Evolutionary conservation across 2,888 invertebrate genomes (phyloP).

Genomic region (Drosophila affinis): DNA sequence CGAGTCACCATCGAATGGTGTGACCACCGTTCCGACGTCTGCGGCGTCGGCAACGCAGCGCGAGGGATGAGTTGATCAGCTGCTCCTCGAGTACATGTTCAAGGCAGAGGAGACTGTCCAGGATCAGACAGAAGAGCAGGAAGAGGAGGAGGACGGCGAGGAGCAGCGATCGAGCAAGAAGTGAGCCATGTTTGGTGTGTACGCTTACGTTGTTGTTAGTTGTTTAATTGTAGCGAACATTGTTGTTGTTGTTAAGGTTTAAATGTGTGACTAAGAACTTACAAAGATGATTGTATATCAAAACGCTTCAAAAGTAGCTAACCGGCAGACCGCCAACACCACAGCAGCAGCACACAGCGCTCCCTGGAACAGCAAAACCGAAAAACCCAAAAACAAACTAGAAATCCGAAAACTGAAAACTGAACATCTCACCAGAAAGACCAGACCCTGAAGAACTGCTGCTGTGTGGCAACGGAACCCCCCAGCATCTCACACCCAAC

Average conservation of each 20-base stretch:
- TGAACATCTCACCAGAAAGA: conserved; percentile 5
- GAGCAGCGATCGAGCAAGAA: conserved; percentile 36
- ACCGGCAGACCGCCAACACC: conserved; percentile 40
- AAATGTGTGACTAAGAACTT: conserved; percentile 65
- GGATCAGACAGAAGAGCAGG: conserved; percentile 38
- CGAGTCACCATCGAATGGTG: conserved; percentile 72
- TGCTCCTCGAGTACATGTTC: conserved; percentile 79
- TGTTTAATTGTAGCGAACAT: conserved; percentile 80
- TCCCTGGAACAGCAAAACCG: conserved; percentile 24
- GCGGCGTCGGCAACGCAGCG: conserved; percentile 50
- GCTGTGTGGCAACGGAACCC: conserved; percentile 3
- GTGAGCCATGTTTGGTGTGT: conserved; percentile 60
- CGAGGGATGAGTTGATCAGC: conserved; percentile 81
- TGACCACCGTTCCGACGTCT: conserved; percentile 38
- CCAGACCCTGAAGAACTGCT: conserved; percentile 2
- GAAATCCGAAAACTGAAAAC: conserved; percentile 2
- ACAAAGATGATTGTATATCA: conserved; percentile 57
- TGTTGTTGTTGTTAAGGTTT: conserved; percentile 75
- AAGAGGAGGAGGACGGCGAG: conserved; percentile 26
- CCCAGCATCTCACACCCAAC: conserved; percentile 7
- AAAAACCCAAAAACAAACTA: conserved; percentile 6
- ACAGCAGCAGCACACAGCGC: conserved; percentile 51
- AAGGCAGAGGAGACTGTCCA: conserved; percentile 66
- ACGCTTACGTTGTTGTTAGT: conserved; percentile 80
- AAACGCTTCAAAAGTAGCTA: conserved; percentile 71